These are phyloP conservation scores for Ichneumoninae sp. DNA, from an alignment of 2,888 invertebrate genomes.

Conservation along the genomic window DNA sequence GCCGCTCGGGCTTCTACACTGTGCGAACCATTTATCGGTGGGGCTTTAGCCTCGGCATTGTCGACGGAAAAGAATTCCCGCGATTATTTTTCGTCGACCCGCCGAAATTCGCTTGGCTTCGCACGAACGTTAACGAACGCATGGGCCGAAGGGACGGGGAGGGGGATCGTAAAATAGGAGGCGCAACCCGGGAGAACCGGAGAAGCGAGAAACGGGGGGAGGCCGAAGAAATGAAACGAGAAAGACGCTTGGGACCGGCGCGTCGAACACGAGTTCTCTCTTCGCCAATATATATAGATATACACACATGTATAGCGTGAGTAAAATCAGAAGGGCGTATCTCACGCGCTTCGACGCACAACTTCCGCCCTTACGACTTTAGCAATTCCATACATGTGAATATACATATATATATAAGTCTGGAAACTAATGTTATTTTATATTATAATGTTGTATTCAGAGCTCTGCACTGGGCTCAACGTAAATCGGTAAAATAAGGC, in stretches of 20 bases:
- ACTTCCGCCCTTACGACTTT: neutral
- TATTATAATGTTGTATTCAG: no score
- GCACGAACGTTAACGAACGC: neutral
- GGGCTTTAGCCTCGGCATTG: neutral
- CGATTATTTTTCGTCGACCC: constrained; percentile 40
- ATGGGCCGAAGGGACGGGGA: neutral
- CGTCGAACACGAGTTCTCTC: constrained; percentile 44
- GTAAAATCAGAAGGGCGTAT: neutral
- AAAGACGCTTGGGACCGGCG: constrained; percentile 48
- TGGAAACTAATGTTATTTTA: no score
- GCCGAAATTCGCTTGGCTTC: constrained; percentile 14
- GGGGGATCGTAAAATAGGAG: constrained; percentile 65
- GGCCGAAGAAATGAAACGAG: constrained; percentile 43
- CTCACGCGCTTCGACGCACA: neutral
- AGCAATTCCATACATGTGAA: neutral
- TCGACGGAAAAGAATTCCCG: constrained; percentile 8
- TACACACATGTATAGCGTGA: neutral
- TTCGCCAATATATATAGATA: neutral
- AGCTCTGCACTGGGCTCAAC: no score
- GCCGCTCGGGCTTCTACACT: neutral
- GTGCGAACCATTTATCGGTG: neutral
- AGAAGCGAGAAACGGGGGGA: constrained; percentile 43
- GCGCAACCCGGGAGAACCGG: constrained; percentile 52
- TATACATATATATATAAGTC: neutral
- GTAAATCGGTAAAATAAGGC: no score